phyloP scores from a whole-genome alignment of 1,140 invertebrate species.

The Drusus annulatus region DNA sequence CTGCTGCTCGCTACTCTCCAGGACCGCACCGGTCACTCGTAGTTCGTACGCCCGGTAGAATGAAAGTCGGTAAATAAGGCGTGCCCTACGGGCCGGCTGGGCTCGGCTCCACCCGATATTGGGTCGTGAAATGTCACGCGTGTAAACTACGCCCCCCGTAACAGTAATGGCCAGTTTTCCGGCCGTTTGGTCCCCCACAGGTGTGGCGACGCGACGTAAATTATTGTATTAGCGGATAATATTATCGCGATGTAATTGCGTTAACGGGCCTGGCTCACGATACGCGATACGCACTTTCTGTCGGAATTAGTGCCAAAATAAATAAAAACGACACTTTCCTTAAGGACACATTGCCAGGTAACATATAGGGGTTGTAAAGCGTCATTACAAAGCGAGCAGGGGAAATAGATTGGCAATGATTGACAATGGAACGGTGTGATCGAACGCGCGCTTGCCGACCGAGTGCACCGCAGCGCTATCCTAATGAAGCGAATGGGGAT shows the following conservation, averaged over 20 bases:
- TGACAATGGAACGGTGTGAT: no score
- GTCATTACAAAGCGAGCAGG: no score
- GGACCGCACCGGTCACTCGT: background rate
- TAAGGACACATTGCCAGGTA: conserved; percentile 6
- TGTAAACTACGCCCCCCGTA: background rate
- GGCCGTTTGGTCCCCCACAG: background rate
- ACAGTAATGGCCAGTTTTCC: background rate
- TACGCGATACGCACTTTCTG: conserved; percentile 1
- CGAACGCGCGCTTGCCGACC: background rate
- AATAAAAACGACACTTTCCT: conserved; percentile 15
- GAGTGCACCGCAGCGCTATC: background rate
- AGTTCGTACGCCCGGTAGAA: background rate
- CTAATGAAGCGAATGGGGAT: conserved; percentile 26
- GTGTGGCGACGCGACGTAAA: conserved; percentile 20
- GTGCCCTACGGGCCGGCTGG: background rate
- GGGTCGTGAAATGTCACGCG: conserved; percentile 3
- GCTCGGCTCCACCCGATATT: background rate
- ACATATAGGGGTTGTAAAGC: background rate
- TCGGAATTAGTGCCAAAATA: conserved; percentile 11
- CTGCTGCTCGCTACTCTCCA: background rate
- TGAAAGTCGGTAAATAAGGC: background rate
- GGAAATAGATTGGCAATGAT: no score
- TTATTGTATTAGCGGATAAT: conserved; percentile 32
- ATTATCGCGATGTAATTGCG: conserved; percentile 31
- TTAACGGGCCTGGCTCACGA: conserved; percentile 19